Evolutionary conservation across 2,113 vertebrate species (phyloP), one percentile per base, ranked within the genome.

Genomic region (Lamprologus sp.): DNA sequence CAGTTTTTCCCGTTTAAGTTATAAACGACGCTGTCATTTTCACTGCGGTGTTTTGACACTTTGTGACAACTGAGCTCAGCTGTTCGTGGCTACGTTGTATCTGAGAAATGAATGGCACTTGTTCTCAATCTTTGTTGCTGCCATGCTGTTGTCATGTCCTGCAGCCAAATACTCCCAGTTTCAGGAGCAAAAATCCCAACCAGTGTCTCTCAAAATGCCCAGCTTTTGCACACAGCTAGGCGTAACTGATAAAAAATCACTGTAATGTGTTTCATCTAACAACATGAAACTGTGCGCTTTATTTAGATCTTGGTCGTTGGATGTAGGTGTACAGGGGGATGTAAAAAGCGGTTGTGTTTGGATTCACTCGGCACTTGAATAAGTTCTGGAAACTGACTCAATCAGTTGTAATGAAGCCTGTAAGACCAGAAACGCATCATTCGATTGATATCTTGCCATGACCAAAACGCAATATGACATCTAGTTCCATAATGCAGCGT

Each of bases 1-100:
- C 91, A 93, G 89, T 89, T 84, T 81, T 47, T 12, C 19, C 28
- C 37, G 8, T 49, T 73, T 53, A 79, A 84, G 58, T 87, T 68
- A 73, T 75, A 84, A 91, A 87, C 84, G 87, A 56, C 56, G 88
- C 80, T 95, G 94, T 91, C 92, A 87, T 85, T 83, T 90, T 13
- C 68, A 83, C 87, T 89, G 91, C 87, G 70, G 83, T 90, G 89
- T 88, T 93, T 83, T 86, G 60, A 87, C 92, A 86, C 86, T 90
- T 87, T 79, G 4, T 68, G 86, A 54, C 80, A 53, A 87, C 83
- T 70, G 83, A 88, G 85, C 91, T 90, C 89, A 90, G 90, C 91
- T 91, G 92, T 84, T 90, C 79, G 77, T 19, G 73, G 54, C 28
- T 79, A 53, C 84, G 40, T 56, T 68, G 81, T 70, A 84, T 89